Base-by-base conservation (phyloP, 2,797 vertebrate genomes). In the Oreortyx pictus region DNA sequence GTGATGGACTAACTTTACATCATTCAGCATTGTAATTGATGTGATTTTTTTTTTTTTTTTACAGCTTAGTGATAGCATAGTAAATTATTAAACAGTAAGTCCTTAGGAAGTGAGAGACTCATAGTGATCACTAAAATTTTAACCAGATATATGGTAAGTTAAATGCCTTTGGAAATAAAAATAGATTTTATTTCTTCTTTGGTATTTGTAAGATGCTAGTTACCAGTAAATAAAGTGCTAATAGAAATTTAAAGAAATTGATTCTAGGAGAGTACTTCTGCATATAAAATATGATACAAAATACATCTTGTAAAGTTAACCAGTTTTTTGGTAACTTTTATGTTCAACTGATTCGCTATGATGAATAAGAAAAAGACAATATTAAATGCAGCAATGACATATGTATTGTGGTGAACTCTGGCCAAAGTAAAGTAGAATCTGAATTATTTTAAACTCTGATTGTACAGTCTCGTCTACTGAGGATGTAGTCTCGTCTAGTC, bases 111-210 rank as follows among this genome's bases (percentile, higher is more conserved):
- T 67, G 74, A 78, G 47, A 50, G 74, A 64, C 9, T 84, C 46
- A 60, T 14, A 43, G 15, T 46, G 20, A 59, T 10, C 8, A 17
- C 9, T 67, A 41, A 86, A 88, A 86, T 77, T 80, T 56, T 18
- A 70, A 49, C 13, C 4, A 9, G 9, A 72, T 66, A n/a, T 31
- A 8, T 0, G 4, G 25, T 31, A 77, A 70, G 12, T 65, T 22
- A 57, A 64, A 72, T 46, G 5, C 2, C 31, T 70, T 64, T 61
- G 15, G 41, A 93, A 91, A 91, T 71, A 81, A 37, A 91, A 76
- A 72, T 39, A 47, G 66, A 52, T 7, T 71, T 80, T 8, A 57
- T 85, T 92, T 74, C 56, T 90, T 19, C 22, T 31, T 76, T 46
- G 5, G 37, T 79, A 39, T 74, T 67, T 70, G 25, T 80, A 77